Conservation (phyloP, 1,140 invertebrate species). For the Sipha flava region DNA sequence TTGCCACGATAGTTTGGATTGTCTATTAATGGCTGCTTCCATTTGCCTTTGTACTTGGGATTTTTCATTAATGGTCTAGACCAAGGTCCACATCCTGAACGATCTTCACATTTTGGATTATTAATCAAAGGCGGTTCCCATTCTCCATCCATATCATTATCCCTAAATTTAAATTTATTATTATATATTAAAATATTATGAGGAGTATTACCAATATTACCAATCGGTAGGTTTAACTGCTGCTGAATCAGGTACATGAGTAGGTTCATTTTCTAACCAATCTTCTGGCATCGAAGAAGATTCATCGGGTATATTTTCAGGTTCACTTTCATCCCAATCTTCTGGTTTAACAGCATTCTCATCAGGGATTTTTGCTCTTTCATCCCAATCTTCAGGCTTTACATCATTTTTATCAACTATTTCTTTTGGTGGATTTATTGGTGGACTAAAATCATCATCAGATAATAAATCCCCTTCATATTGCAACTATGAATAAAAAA, state of each 20-base stretch:
- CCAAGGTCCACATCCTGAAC: constrained; percentile 87
- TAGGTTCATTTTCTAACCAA: constrained; percentile 90
- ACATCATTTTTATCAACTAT: constrained; percentile 89
- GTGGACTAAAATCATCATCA: constrained; percentile 84
- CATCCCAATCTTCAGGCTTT: constrained; percentile 93
- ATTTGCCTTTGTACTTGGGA: constrained; percentile 85
- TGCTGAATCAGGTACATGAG: constrained; percentile 77
- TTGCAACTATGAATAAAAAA: constrained; percentile 46
- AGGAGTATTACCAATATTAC: constrained; percentile 44
- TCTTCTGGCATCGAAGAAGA: constrained; percentile 78
- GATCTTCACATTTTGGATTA: constrained; percentile 80
- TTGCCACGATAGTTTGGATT: constrained; percentile 94
- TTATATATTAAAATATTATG: not conserved
- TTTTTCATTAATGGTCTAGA: constrained; percentile 77
- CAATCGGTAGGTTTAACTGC: constrained; percentile 87
- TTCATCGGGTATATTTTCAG: constrained; percentile 80
- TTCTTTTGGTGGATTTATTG: constrained; percentile 90
- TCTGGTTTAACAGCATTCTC: constrained; percentile 78
- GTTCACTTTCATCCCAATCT: constrained; percentile 92
- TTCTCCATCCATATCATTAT: constrained; percentile 95
- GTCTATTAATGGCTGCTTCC: constrained; percentile 79
- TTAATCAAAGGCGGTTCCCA: constrained; percentile 92
- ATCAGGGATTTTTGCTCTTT: constrained; percentile 90
- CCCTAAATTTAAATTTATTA: constrained; percentile 48
- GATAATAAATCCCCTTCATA: constrained; percentile 79